Evolutionary conservation across 2,797 vertebrate genomes (phyloP), one percentile per base, ranked within the genome.

Genomic region (Acipenser oxyrinchus): DNA sequence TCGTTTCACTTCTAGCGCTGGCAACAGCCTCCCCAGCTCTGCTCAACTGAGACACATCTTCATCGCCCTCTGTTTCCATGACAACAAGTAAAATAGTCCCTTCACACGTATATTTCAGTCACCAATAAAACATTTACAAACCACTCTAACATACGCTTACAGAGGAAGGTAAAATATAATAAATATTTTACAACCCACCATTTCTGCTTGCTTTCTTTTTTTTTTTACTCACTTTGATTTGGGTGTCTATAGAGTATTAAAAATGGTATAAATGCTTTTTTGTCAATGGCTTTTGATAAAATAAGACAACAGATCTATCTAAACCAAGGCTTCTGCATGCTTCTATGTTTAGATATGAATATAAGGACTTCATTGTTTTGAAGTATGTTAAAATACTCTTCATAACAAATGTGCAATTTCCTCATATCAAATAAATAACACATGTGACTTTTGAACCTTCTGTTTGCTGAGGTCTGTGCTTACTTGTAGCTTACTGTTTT

Each of bases 21-120:
- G 62, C 53, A n/a, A 57, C 55, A 81, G 72, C 73, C 69, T 70
- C 84, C 80, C 79, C 79, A 87, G 79, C 82, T 37, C 37, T 81
- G 81, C 77, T 82, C 79, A 85, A 83, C 79, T 75, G 74, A 76
- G 77, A 83, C 87, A 89, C 85, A 86, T 88, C 89, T 89, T 89
- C 86, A 89, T 90, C 83, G 78, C 78, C 83, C 79, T 84, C 83
- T 84, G 88, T 91, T 91, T 85, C 88, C 86, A 90, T 91, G 85
- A 88, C 86, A 90, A 91, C 87, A 79, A 81, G 80, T 82, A 75
- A 85, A 86, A 86, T 83, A 78, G 81, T 87, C 83, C 83, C 82
- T 81, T 87, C 84, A 87, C 84, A 89, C 48, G 18, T 57, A 55
- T 11, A 89, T 83, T 83, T 87, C 82, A 78, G 83, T 85, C 80